Base-by-base conservation (phyloP, 2,113 vertebrate species). In the Bubo blakistoni region DNA sequence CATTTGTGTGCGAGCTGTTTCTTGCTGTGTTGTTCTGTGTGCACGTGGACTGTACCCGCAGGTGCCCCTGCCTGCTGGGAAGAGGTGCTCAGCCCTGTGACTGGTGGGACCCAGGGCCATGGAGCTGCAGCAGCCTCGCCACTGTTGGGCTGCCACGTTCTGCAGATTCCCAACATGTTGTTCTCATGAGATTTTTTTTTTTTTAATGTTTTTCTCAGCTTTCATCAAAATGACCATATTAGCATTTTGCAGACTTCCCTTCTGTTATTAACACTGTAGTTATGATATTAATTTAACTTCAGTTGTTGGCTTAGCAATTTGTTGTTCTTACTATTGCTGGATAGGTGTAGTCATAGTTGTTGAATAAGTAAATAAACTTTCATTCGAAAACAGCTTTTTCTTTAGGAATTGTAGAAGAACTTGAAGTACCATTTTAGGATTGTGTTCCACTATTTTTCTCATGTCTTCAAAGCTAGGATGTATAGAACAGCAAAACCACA, bases 401-500 rank as follows among this genome's bases (percentile, higher is more conserved):
- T 36, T 54, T 58, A 99, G 98, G 98, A 73, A 99, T 99, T 19
- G 97, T 98, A 63, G 98, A 99, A 89, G 99, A 99, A 94, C 99
- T 99, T 95, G 98, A 99, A 86, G 98, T 98, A 51, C 98, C 98
- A 15, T 98, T 99, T 95, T 98, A 99, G 34, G 98, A 99, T 29
- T 98, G 98, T 32, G 98, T 99, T 86, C 98, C 98, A 49, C 10
- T 61, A 6, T 66, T 84, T 83, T 70, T 34, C 46, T 34, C 20
- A 1, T 44, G 8, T 71, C 46, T 88, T 88, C 63, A 84, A 57
- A 84, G 51, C 51, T 99, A 44, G 98, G 99, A 72, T 98, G 98
- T 92, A 98, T 98, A 97, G 98, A 99, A 98, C 98, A 99, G 96
- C 98, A 99, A 97, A 99, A 94, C 98, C 98, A 95, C 98, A 98